Evolutionary conservation across 2,113 vertebrate species (phyloP).

Genomic region (Ceyx cyanopectus): DNA sequence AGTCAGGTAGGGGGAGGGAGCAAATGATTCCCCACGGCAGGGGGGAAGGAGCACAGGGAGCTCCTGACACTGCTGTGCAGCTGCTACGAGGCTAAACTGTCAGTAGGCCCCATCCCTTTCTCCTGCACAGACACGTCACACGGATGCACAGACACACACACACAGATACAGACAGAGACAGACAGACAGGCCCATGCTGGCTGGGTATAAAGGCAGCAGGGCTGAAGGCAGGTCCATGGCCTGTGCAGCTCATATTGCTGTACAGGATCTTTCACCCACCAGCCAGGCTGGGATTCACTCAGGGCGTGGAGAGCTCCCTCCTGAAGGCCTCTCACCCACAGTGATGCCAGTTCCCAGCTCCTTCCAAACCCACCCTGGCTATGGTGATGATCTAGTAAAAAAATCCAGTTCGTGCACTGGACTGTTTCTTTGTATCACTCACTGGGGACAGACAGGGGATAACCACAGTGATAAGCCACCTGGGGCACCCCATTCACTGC

Average conservation of each 20-base stretch:
- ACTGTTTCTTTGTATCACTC: neutral
- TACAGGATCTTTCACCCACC: rapidly evolving
- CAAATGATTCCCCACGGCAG: too few species aligned
- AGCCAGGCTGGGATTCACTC: neutral
- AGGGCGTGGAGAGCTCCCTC: neutral
- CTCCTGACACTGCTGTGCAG: rapidly evolving
- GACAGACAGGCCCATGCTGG: neutral
- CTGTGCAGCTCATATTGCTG: neutral
- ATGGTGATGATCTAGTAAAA: rapidly evolving
- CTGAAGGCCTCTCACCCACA: neutral
- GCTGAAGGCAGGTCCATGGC: neutral
- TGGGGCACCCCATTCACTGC: neutral
- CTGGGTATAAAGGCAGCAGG: neutral
- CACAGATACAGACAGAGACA: too few species aligned
- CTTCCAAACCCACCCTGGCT: neutral
- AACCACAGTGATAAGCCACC: neutral
- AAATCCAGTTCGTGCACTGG: neutral
- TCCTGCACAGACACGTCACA: rapidly evolving
- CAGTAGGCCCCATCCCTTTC: neutral
- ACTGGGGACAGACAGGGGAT: neutral
- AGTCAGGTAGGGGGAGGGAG: neutral
- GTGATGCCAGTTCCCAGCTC: neutral
- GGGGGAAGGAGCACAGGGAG: neutral
- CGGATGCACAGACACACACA: neutral
- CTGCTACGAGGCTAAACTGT: neutral